Evolutionary conservation across 2,113 vertebrate genomes (phyloP).

Genomic region (Callionymus lyra): DNA sequence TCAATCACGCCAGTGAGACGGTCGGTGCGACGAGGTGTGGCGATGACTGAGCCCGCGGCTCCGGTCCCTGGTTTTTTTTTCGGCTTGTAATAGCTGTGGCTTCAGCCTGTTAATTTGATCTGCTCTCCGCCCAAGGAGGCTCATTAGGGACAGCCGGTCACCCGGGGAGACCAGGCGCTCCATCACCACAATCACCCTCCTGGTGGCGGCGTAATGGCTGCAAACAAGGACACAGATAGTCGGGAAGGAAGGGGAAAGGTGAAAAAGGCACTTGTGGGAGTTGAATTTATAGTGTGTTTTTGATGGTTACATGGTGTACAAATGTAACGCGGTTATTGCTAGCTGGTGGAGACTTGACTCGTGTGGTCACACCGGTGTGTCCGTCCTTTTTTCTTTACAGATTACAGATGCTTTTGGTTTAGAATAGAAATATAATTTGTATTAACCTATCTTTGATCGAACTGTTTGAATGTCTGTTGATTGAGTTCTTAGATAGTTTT

Average conservation of each 20-base stretch:
- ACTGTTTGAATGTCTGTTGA: no score
- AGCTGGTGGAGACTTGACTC: no score
- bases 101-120: constrained; percentile 59
- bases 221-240: constrained; percentile 5
- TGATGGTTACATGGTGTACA: no score
- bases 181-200: constrained; percentile 30
- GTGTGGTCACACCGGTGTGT: no score
- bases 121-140: constrained; percentile 43
- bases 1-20: constrained; percentile 45
- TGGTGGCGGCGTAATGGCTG: constrained; percentile 29
- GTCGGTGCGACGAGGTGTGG: constrained; percentile 27
- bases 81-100: constrained; percentile 52
- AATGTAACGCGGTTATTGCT: no score
- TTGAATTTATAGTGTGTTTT: no score
- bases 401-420: no score
- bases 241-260: no score
- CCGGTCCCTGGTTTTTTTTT: constrained; percentile 24
- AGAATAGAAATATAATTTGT: no score
- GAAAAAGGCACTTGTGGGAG: no score
- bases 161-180: constrained; percentile 21
- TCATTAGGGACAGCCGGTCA: constrained; percentile 46
- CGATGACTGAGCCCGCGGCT: constrained; percentile 30
- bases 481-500: no score
- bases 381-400: constrained; percentile 33
- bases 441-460: no score